Percentiles rank a stretch among this genome's conserved stretches.
These are phyloP conservation scores for Drosophila demipolita DNA, from an alignment of 2,888 invertebrate genomes.

Conservation along the genomic window DNA sequence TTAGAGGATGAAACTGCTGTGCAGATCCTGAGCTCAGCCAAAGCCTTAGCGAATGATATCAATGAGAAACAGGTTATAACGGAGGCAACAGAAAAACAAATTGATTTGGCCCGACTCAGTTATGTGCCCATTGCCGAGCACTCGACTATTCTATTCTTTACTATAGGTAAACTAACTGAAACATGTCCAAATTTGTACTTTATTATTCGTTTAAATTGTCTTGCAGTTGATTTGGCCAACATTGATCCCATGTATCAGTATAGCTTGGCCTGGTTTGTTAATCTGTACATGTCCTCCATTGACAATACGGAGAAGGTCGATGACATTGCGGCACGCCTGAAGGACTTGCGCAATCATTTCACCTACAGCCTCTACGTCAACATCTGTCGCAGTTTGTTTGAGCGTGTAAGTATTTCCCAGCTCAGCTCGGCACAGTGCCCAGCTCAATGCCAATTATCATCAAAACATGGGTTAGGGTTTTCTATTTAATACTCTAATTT, in stretches of 20 bases:
- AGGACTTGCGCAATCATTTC: conserved; percentile 91
- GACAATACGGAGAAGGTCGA: conserved; percentile 95
- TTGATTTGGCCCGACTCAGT: conserved; percentile 92
- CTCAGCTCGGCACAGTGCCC: background rate
- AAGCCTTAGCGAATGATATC: conserved; percentile 95
- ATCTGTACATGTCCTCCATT: conserved; percentile 93
- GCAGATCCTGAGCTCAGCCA: conserved; percentile 94
- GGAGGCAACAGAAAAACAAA: conserved; percentile 95
- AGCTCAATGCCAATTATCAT: conserved; percentile 45
- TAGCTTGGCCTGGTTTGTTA: conserved; percentile 97
- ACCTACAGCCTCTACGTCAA: conserved; percentile 95
- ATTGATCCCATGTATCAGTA: conserved; percentile 99
- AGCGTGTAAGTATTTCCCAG: conserved; percentile 88
- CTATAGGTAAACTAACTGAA: conserved; percentile 88
- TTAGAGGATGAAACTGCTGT: conserved; percentile 97
- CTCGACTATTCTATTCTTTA: conserved; percentile 96
- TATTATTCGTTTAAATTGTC: conserved; percentile 9
- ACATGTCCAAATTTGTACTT: background rate
- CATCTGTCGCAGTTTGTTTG: conserved; percentile 96
- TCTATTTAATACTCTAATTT: background rate
- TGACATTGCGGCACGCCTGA: conserved; percentile 90
- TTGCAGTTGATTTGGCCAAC: conserved; percentile 92
- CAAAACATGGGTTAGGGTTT: conserved; percentile 23
- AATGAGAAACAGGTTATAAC: conserved; percentile 95
- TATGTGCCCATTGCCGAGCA: conserved; percentile 96